These are phyloP conservation scores for western clawed frog (Xenopus tropicalis) DNA, from an alignment of 2,113 vertebrate species.

Conservation along the genomic window UCB_Xtro_10.0 CM004443.2:162141001-162141500, in stretches of 20 bases:
- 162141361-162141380: background rate
- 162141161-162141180: background rate
- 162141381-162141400: background rate
- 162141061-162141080: slow-evolving; percentile 53
- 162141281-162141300: slow-evolving; percentile 21
- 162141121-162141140: slow-evolving; percentile 49
- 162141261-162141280: slow-evolving; percentile 46
- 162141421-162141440: background rate
- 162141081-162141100: slow-evolving; percentile 51
- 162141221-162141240: too few species aligned
- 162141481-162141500: slow-evolving; percentile 20
- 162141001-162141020: slow-evolving; percentile 63
- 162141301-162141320: background rate
- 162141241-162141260: slow-evolving; percentile 40
- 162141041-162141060: slow-evolving; percentile 53
- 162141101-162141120: slow-evolving; percentile 51
- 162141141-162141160: slow-evolving; percentile 34
- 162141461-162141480: slow-evolving; percentile 34
- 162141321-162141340: background rate
- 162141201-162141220: too few species aligned
- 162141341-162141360: slow-evolving; percentile 2
- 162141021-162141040: slow-evolving; percentile 57
- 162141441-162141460: slow-evolving; percentile 6
- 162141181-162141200: too few species aligned
- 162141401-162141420: slow-evolving; percentile 30